Percentiles rank a stretch among this genome's conserved stretches.
Conservation (phyloP, 2,888 invertebrate genomes). For the Drosophila helvetica region DNA sequence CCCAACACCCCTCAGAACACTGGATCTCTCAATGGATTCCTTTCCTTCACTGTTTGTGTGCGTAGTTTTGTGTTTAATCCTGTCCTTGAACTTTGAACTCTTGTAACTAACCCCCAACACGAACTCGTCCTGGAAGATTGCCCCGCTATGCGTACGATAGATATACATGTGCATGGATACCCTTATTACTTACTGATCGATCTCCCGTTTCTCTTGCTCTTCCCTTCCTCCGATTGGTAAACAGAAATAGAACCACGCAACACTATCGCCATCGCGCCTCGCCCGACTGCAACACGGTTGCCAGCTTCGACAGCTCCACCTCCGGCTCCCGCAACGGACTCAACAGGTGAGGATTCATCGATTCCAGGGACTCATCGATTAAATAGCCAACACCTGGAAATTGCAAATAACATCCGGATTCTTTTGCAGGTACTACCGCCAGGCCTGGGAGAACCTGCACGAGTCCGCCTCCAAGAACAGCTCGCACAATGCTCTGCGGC, state of each 20-base stretch:
- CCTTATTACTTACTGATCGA: background rate
- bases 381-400: background rate
- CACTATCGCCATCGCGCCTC: constrained; percentile 95
- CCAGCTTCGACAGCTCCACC: constrained; percentile 94
- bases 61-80: constrained; percentile 42
- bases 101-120: constrained; percentile 55
- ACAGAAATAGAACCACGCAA: constrained; percentile 91
- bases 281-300: constrained; percentile 95
- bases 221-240: constrained; percentile 7
- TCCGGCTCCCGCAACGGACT: constrained; percentile 93
- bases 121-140: constrained; percentile 11
- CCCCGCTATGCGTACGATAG: too few relatives aligned
- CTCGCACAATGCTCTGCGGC: constrained; percentile 86
- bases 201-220: background rate
- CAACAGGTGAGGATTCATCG: constrained; percentile 86
- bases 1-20: background rate
- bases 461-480: constrained; percentile 88
- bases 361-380: too few relatives aligned
- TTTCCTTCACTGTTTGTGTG: constrained; percentile 26
- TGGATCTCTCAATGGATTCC: background rate
- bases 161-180: too few relatives aligned
- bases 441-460: constrained; percentile 96
- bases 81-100: constrained; percentile 25
- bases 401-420: background rate
- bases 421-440: constrained; percentile 88